Percentiles rank a stretch among this genome's conserved stretches.
phyloP scores from a whole-genome alignment of 1,140 invertebrate genomes.

The Drosophila oshimai region DNA sequence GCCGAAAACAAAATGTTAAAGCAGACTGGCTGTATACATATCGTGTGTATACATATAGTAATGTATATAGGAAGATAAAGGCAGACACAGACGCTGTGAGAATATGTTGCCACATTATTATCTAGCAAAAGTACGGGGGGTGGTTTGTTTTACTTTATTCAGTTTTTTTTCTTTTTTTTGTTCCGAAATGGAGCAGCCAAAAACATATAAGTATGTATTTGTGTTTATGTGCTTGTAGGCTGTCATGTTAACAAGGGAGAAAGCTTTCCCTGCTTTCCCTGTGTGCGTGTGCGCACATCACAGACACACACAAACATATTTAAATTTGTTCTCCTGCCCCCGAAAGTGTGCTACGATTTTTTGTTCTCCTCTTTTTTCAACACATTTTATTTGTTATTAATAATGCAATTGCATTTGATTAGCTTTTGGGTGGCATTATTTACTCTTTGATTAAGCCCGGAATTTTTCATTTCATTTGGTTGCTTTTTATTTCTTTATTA shows the following conservation, averaged over 20 bases:
- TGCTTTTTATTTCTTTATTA: neutral
- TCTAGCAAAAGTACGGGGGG: constrained; percentile 43
- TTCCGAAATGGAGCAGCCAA: constrained; percentile 44
- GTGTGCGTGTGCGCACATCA: constrained; percentile 31
- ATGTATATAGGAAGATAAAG: constrained; percentile 53
- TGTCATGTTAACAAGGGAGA: constrained; percentile 76
- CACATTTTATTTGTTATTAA: constrained; percentile 60
- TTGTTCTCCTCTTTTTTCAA: constrained; percentile 26
- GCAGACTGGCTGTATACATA: constrained; percentile 35
- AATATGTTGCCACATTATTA: constrained; percentile 81
- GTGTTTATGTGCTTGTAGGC: constrained; percentile 77
- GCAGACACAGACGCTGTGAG: constrained; percentile 67
- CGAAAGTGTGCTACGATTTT: constrained; percentile 52
- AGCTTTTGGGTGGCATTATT: constrained; percentile 30
- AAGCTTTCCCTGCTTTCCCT: constrained; percentile 46
- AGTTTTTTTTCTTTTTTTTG: constrained; percentile 12
- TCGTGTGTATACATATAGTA: neutral
- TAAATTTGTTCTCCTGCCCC: constrained; percentile 45
- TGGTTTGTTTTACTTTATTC: constrained; percentile 18
- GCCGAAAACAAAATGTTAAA: constrained; percentile 48
- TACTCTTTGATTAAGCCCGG: constrained; percentile 44
- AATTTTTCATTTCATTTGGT: constrained; percentile 42
- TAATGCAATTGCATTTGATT: constrained; percentile 57
- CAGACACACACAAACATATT: constrained; percentile 23
- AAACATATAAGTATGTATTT: constrained; percentile 28